phyloP scores from a whole-genome alignment of 2,888 invertebrate genomes.

The Rotaria sp. region DNA sequence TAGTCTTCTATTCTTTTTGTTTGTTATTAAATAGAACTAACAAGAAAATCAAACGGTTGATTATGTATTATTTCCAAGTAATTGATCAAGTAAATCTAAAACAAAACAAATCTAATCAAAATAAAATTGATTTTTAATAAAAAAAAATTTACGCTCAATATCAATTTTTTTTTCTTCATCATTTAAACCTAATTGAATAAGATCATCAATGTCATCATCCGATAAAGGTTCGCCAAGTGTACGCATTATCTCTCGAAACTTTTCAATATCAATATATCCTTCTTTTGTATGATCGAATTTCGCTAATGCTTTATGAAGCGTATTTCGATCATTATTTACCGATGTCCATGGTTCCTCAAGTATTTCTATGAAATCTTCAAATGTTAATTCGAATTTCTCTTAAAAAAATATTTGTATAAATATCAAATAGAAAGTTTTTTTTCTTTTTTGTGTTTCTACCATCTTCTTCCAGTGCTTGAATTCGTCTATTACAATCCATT shows the following conservation, averaged over 20 bases:
- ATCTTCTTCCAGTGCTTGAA: not conserved
- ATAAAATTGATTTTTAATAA: not conserved
- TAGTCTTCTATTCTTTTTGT: not conserved
- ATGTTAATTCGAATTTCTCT: slow-evolving; percentile 1
- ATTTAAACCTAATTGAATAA: slow-evolving; percentile 13
- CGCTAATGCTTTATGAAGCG: not conserved
- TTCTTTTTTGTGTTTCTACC: not conserved
- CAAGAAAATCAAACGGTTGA: not conserved
- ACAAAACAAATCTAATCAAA: not conserved
- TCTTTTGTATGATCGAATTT: not conserved
- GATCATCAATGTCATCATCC: slow-evolving; percentile 6
- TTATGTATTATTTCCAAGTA: not conserved
- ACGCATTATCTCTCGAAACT: not conserved
- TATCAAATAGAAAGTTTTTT: not conserved
- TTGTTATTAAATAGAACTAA: not conserved
- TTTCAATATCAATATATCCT: not conserved
- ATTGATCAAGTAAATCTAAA: not conserved
- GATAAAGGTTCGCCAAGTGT: not conserved
- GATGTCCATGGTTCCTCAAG: not conserved
- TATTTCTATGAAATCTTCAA: not conserved
- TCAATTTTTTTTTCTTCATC: not conserved
- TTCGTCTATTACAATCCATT: not conserved
- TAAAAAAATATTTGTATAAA: not conserved
- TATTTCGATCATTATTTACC: not conserved
- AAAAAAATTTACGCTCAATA: not conserved